These are phyloP conservation scores for Allolobophora icterica DNA, from an alignment of 2,888 invertebrate genomes.

Conservation along the genomic window DNA sequence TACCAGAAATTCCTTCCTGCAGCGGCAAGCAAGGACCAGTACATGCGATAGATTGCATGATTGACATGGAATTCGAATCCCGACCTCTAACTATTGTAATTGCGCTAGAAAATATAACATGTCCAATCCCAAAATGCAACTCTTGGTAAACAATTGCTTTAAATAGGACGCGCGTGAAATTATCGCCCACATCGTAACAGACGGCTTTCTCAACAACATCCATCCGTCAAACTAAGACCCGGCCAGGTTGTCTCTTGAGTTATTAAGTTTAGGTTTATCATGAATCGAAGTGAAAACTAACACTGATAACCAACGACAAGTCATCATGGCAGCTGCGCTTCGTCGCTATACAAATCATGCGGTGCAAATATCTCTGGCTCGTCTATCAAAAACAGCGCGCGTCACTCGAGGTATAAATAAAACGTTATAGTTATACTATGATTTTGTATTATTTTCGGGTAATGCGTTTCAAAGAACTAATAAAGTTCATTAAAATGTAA, in stretches of 20 bases:
- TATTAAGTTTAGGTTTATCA: background rate
- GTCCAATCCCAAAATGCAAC: background rate
- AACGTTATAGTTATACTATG: background rate
- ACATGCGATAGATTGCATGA: too few relatives aligned
- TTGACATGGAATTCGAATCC: background rate
- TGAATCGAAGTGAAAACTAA: background rate
- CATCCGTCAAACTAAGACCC: background rate
- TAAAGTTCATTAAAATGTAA: too few relatives aligned
- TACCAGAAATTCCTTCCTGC: too few relatives aligned
- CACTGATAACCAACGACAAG: background rate
- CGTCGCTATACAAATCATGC: background rate
- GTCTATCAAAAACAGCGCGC: background rate
- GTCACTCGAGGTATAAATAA: background rate
- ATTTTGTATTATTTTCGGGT: background rate
- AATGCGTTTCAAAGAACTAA: too few relatives aligned
- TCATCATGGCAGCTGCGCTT: background rate
- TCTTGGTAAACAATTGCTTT: background rate
- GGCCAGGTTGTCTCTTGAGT: background rate
- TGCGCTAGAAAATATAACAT: background rate
- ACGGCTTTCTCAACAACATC: background rate
- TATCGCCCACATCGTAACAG: background rate
- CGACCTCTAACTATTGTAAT: background rate
- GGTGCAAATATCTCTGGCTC: background rate
- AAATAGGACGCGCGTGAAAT: background rate
- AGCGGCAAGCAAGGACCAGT: too few relatives aligned